Conservation (phyloP, 1,140 invertebrate genomes). For the Brachionus rubens region DNA sequence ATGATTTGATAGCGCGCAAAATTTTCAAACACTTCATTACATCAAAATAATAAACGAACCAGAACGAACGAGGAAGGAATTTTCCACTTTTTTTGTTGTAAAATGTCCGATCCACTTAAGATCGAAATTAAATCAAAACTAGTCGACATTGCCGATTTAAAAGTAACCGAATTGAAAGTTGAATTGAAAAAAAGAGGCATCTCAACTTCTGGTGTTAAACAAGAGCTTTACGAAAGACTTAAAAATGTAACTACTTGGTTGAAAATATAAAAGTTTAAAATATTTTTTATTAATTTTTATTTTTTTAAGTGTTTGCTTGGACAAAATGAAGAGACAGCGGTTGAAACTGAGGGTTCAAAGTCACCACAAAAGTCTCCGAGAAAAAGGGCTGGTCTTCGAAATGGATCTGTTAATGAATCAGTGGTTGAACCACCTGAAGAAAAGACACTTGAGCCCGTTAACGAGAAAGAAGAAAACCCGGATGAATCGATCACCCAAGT, state of each 20-base stretch:
- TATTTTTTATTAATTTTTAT: neutral
- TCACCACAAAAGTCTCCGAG: neutral
- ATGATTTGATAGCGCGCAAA: no score
- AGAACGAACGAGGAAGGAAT: no score
- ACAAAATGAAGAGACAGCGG: neutral
- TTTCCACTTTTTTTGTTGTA: no score
- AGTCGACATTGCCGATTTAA: neutral
- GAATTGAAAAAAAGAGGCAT: conserved; percentile 30
- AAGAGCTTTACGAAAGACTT: conserved; percentile 33
- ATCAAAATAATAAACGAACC: no score
- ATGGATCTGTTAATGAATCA: neutral
- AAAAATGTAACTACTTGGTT: neutral
- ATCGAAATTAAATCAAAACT: neutral
- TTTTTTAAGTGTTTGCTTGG: neutral
- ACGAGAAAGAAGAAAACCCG: neutral
- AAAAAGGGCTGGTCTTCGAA: neutral
- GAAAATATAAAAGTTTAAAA: neutral
- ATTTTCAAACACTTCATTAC: no score
- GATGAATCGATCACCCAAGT: no score
- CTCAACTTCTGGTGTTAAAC: conserved; percentile 36
- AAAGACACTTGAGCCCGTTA: neutral
- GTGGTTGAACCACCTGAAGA: neutral
- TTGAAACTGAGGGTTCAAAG: neutral
- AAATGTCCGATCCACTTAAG: neutral
- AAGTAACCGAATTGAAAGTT: neutral